These are phyloP conservation scores for Drosophila tripunctata DNA, from an alignment of 2,888 invertebrate genomes.

Conservation along the genomic window DNA sequence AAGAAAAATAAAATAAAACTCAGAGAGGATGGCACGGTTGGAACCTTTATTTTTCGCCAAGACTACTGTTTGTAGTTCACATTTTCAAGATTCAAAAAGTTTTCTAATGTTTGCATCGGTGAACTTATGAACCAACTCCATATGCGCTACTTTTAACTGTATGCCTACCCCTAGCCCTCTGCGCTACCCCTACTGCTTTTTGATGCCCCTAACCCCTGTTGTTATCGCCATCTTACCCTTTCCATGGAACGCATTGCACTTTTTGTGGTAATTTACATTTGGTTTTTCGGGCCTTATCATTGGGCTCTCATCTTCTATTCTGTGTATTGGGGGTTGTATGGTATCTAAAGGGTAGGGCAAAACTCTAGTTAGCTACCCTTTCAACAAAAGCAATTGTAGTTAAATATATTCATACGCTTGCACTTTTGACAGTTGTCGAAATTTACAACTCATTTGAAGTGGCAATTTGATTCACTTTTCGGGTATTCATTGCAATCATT, in stretches of 20 bases:
- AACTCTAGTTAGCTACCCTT: slow-evolving; percentile 39
- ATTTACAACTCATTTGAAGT: slow-evolving; percentile 40
- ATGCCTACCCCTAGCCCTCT: not conserved
- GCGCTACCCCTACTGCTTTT: not conserved
- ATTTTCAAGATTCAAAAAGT: too few species aligned
- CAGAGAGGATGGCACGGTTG: too few species aligned
- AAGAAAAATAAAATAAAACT: too few species aligned
- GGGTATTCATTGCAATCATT: slow-evolving; percentile 10
- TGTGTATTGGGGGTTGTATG: slow-evolving; percentile 26
- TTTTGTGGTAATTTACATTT: slow-evolving; percentile 77
- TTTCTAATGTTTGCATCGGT: too few species aligned
- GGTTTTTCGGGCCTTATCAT: slow-evolving; percentile 47
- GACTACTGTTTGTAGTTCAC: too few species aligned
- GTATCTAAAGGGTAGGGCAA: slow-evolving; percentile 19
- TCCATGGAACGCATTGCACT: slow-evolving; percentile 43
- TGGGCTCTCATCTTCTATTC: slow-evolving; percentile 44
- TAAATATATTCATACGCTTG: slow-evolving; percentile 22
- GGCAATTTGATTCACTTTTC: slow-evolving; percentile 36
- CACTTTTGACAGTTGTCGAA: slow-evolving; percentile 38
- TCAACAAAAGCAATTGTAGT: slow-evolving; percentile 29
- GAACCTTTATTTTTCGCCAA: too few species aligned
- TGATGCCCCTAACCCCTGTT: not conserved
- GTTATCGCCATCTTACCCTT: not conserved
- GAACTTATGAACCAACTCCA: too few species aligned
- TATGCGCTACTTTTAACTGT: too few species aligned